These are phyloP conservation scores for Rhinella marina DNA, from an alignment of 2,797 vertebrate genomes.

Conservation along the genomic window DNA sequence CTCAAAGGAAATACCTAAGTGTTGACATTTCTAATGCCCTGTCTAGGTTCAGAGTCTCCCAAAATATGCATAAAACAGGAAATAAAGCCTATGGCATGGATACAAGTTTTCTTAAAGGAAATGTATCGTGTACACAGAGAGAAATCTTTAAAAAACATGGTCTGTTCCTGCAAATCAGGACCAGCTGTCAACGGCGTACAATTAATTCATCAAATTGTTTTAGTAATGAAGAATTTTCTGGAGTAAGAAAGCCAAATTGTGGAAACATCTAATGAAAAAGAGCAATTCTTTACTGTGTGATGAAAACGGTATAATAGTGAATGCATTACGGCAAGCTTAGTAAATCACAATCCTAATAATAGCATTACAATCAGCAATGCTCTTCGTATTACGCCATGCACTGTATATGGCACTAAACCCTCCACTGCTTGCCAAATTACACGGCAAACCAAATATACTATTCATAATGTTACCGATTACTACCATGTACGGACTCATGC, in stretches of 20 bases:
- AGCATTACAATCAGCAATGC: neutral
- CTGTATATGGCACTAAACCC: neutral
- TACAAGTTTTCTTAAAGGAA: constrained; percentile 49
- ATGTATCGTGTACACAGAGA: constrained; percentile 31
- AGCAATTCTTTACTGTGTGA: neutral
- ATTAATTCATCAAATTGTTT: constrained; percentile 34
- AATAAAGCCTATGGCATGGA: constrained; percentile 44
- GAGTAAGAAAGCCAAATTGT: neutral
- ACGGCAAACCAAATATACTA: neutral
- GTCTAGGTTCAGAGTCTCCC: constrained; percentile 33
- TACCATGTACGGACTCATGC: neutral
- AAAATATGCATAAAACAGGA: constrained; percentile 50
- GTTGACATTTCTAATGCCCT: constrained; percentile 53
- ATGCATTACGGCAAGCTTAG: neutral
- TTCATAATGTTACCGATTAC: neutral
- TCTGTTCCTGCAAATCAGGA: constrained; percentile 37
- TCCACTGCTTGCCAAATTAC: neutral
- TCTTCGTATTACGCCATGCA: neutral
- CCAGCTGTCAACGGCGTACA: constrained; percentile 33
- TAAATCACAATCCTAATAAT: neutral
- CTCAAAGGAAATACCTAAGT: constrained; percentile 50
- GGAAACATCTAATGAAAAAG: neutral
- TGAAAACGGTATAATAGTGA: neutral
- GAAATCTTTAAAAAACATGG: constrained; percentile 38
- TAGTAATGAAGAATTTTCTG: constrained; percentile 21